Evolutionary conservation across 2,888 invertebrate genomes (phyloP).

Genomic region (Prionchulus punctatus): DNA sequence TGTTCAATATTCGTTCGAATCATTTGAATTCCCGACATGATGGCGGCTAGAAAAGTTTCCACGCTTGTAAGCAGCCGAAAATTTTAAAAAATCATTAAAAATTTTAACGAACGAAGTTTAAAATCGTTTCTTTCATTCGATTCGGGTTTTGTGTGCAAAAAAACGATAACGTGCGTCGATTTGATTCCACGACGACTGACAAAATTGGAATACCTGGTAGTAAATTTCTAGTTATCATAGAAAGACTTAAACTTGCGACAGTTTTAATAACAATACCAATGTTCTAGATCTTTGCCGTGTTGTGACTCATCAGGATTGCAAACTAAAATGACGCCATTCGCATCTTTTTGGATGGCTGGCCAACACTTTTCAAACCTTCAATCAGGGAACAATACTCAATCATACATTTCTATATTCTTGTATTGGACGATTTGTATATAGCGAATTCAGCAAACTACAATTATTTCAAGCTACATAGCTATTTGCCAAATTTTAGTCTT

Average conservation of each 20-base stretch:
- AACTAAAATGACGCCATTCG: constrained; percentile 54
- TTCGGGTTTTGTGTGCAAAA: constrained; percentile 37
- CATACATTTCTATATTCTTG: background rate
- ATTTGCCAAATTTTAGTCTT: no score
- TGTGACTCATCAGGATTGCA: constrained; percentile 44
- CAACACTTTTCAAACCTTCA: constrained; percentile 58
- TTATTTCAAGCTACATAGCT: background rate
- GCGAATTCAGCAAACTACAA: background rate
- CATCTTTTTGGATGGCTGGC: constrained; percentile 53
- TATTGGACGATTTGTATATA: background rate
- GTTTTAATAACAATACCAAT: no score
- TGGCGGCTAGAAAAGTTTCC: background rate
- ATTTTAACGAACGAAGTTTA: background rate
- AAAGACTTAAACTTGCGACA: no score
- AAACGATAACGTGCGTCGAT: constrained; percentile 49
- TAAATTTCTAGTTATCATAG: no score
- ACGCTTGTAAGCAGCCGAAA: no score
- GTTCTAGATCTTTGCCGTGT: constrained; percentile 46
- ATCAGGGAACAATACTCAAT: no score
- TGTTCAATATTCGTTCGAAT: constrained; percentile 31
- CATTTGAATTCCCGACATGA: constrained; percentile 11
- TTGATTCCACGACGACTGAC: constrained; percentile 50
- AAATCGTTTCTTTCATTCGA: background rate
- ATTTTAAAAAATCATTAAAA: background rate
- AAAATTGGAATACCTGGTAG: constrained; percentile 45